phyloP scores from a whole-genome alignment of 2,888 invertebrate genomes.

The Netelia melanura region DNA sequence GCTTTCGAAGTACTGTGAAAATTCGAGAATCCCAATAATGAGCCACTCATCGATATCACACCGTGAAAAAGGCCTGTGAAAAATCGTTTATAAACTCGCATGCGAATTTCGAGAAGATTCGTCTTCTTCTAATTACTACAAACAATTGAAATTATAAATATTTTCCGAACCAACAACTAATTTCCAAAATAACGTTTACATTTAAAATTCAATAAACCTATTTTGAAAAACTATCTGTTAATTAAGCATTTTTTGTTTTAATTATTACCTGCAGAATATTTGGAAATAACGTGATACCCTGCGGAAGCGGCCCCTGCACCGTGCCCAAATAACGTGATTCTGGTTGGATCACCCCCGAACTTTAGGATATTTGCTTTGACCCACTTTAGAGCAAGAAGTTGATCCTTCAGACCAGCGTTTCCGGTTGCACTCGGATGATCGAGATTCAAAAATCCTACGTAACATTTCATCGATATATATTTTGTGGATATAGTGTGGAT shows the following conservation, averaged over 20 bases:
- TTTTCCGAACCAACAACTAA: too few relatives aligned
- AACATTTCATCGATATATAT: neutral
- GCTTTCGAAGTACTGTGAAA: conserved; percentile 70
- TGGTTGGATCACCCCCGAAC: conserved; percentile 52
- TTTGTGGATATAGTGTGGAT: neutral
- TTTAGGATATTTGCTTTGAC: conserved; percentile 38
- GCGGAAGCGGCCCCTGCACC: conserved; percentile 38
- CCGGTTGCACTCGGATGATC: conserved; percentile 50
- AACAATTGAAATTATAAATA: too few relatives aligned
- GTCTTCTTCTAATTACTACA: too few relatives aligned
- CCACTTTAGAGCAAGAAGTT: conserved; percentile 42
- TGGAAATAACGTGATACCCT: conserved; percentile 48
- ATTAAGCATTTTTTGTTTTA: too few relatives aligned
- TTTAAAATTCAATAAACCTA: too few relatives aligned
- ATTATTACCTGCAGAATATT: conserved; percentile 29
- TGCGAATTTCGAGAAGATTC: too few relatives aligned
- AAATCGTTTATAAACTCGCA: neutral
- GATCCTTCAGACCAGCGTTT: conserved; percentile 59
- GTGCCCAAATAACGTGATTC: conserved; percentile 48
- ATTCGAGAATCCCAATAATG: conserved; percentile 86
- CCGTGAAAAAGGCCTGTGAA: conserved; percentile 85
- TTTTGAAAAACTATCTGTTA: too few relatives aligned
- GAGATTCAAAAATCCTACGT: conserved; percentile 44
- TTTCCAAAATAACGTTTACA: too few relatives aligned
- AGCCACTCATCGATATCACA: conserved; percentile 86